phyloP scores from a whole-genome alignment of 2,888 invertebrate genomes.

The Linyphia triangularis region DNA sequence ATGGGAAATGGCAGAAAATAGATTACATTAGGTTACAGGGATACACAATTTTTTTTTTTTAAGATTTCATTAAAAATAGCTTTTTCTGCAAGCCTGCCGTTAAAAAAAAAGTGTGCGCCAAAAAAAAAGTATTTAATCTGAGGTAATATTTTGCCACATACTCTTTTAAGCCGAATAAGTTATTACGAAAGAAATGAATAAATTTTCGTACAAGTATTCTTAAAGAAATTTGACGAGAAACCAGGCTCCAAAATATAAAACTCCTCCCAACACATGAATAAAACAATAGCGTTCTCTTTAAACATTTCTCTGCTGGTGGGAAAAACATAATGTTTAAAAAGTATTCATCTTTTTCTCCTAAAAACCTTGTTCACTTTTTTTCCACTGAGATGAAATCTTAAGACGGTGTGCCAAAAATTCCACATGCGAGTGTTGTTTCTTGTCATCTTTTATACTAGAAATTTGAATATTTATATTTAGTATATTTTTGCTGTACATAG shows the following conservation, averaged over 20 bases:
- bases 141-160: too few relatives aligned
- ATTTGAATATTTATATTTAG: too few relatives aligned
- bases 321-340: not conserved
- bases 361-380: not conserved
- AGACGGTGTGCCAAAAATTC: not conserved
- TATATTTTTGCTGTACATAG: too few relatives aligned
- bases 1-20: too few relatives aligned
- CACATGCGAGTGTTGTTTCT: not conserved
- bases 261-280: not conserved
- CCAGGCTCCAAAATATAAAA: not conserved
- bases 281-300: not conserved
- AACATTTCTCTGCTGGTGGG: not conserved
- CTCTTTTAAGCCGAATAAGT: too few relatives aligned
- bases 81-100: too few relatives aligned
- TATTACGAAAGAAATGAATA: constrained; percentile 3
- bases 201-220: not conserved
- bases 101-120: too few relatives aligned
- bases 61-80: not conserved
- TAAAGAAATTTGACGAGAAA: too few relatives aligned
- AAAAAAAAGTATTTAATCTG: too few relatives aligned
- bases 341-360: not conserved
- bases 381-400: not conserved
- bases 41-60: not conserved
- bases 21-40: not conserved
- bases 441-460: not conserved